Base-by-base conservation (phyloP, 2,888 invertebrate species). In the Gryllus longicercus region DNA sequence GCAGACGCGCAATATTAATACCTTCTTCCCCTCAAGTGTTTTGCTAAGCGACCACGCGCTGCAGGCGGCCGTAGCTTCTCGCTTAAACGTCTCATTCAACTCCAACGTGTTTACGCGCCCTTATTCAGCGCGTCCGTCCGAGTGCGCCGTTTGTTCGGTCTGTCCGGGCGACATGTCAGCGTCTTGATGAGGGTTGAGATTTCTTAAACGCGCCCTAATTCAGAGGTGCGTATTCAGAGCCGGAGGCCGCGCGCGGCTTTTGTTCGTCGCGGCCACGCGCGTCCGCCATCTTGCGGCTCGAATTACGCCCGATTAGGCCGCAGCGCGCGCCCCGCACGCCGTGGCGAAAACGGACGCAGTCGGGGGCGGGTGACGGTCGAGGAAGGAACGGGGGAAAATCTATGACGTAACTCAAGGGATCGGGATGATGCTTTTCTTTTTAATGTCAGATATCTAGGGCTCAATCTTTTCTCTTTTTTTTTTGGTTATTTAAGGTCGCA, bases 141-240 rank as follows among this genome's bases (percentile, higher is more conserved):
- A 63, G 12, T 4, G 63, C 14, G 63, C 63, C 63, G 63, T 1
- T 63, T 63, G 63, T 63, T 63, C 16, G 63, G n/a, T 63, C 14
- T 63, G 63, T 63, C 63, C 63, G 63, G 63, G n/a, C 63, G 63
- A 63, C 63, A 63, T 63, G 63, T 63, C 63, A 63, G 63, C 14
- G n/a, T n/a, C 63, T 63, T 63, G 63, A 63, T 63, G 63, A 63
- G 63, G 63, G 63, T 63, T 63, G 63, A n/a, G 63, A 63, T 63
- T 63, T 63, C 63, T 63, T 63, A 63, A 63, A 63, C 63, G 63
- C 63, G n/a, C 12, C 63, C 63, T 63, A 63, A 63, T 63, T 63
- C 63, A 63, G 63, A n/a, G 38, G 38, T 38, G 8, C 38, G 8
- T 8, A 38, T 38, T 38, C 38, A 38, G 38, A 4, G 38, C 38